A percentile compares a stretch with the other conserved stretches of the same genome.
These are phyloP conservation scores for human (Homo sapiens) DNA, from an alignment of 2,113 vertebrate species.

Conservation along the genomic window DNA sequence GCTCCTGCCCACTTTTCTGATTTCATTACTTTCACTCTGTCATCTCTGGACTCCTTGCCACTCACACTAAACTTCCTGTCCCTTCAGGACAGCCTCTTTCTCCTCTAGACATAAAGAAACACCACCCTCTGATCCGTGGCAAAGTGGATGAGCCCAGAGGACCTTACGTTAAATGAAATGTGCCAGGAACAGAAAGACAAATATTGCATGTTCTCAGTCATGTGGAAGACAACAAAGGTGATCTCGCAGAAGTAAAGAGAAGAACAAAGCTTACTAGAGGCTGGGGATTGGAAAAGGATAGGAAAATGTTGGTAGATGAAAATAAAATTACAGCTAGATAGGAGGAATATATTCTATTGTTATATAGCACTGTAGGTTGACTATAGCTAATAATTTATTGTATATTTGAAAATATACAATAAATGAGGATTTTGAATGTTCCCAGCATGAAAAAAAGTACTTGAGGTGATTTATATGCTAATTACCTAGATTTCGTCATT, in stretches of 20 bases:
- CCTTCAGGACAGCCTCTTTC: not conserved
- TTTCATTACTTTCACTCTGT: not conserved
- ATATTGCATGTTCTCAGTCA: not conserved
- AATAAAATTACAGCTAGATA: not conserved
- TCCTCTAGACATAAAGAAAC: not conserved
- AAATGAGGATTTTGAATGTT: not conserved
- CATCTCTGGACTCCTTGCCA: not conserved
- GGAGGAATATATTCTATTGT: not conserved
- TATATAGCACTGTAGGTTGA: not conserved
- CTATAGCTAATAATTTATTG: not conserved
- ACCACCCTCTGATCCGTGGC: not conserved
- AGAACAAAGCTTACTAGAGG: not conserved
- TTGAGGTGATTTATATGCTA: not conserved
- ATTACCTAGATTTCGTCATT: not conserved
- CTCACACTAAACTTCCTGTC: not conserved
- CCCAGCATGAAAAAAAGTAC: not conserved
- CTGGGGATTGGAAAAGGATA: not conserved
- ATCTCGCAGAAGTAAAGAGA: not conserved
- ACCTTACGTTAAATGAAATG: not conserved
- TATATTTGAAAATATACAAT: not conserved
- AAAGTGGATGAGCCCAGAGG: not conserved
- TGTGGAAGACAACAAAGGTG: not conserved
- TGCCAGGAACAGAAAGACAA: not conserved
- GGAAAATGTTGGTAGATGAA: not conserved
- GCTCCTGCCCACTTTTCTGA: not conserved